Evolutionary conservation across 64 coral and sea anemone genomes (phyloP), one percentile per base, ranked within the genome.

Genomic region (Pocillopora damicornis): DNA sequence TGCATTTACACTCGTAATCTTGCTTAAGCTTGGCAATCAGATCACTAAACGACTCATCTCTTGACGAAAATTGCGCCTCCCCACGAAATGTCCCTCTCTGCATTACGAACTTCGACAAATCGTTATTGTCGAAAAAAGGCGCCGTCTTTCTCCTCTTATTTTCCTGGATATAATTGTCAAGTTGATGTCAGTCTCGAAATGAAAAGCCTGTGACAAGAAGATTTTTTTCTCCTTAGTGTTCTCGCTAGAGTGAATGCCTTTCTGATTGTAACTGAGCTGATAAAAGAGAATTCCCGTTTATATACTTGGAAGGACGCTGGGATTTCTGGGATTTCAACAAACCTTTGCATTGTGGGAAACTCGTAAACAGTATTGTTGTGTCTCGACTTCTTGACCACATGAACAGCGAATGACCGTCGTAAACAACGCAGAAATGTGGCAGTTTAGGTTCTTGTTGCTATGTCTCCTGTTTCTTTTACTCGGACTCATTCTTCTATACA

Each of bases 361-460:
- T 9, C 13, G 14, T 37, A 10, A 36, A 8, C 78, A 12, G 61
- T 18, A 30, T 30, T 30, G 30, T 30, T 30, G 30, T 30, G 30
- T 30, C 30, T 30, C 30, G 30, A 30, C 30, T 30, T 30, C 30
- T 30, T 30, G 30, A 30, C 30, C 35, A 17, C 35, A 23, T 37
- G 37, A n/a, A 35, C 23, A 14, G 17, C 15, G 35, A 57, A 15
- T 83, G 56, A 45, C 82, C 61, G 81, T 16, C 35, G 20, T 56
- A 80, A 68, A 87, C 77, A 73, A 87, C 74, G 57, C 75, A 69
- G 37, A 68, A 75, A 86, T 90, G 61, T 82, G 76, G 76, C 22
- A 37, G 79, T 77, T 87, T 60, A 16, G 30, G 63, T 85, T 73
- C 22, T 0, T 85, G 69, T 35, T 78, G 11, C 59, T 88, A 58